Evolutionary conservation across 1,140 invertebrate species (phyloP), one percentile per base, ranked within the genome.

Genomic region (Cydia amplana): DNA sequence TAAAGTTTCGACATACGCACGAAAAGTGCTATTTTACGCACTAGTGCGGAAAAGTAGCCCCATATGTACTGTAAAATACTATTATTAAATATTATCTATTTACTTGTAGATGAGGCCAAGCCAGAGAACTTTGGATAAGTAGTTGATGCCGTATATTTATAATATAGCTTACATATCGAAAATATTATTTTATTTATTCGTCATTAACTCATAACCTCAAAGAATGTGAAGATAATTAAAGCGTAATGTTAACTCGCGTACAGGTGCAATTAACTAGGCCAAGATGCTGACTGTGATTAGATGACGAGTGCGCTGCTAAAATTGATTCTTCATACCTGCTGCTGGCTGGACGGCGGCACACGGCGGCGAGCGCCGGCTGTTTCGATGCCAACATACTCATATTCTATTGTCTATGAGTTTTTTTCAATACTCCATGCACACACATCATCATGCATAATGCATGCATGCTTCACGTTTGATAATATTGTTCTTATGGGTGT

Each of bases 141-240:
- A 40, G 36, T 40, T 40, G 36, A 40, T 9, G 36, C 9, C 10
- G 36, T 40, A 10, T 0, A 40, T 7, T 40, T 40, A 10, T 9
- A 40, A 40, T 40, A 40, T 40, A 0, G 36, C 36, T 40, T 7
- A 40, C 7, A 9, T 9, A 7, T 9, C 36, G 1, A 10, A 40
- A 40, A 40, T 10, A 40, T 40, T 10, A 40, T 40, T 40, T 40
- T 40, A 40, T 40, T 49, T 16, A 49, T 16, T 16, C 16, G 6
- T 51, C n/a, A 7, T 51, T 51, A 49, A 16, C 14, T 49, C 46
- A 49, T 16, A 55, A 6, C 49, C 49, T 18, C 6, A 55, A 55
- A 55, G 51, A 55, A 55, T 55, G 51, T 55, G 51, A 55, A n/a
- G 51, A 60, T 60, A 10, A 60, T 60, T 60, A 60, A 60, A 60